These are phyloP conservation scores for Tragelaphus buxtoni DNA, from an alignment of 2,113 vertebrate genomes.

Conservation along the genomic window DNA sequence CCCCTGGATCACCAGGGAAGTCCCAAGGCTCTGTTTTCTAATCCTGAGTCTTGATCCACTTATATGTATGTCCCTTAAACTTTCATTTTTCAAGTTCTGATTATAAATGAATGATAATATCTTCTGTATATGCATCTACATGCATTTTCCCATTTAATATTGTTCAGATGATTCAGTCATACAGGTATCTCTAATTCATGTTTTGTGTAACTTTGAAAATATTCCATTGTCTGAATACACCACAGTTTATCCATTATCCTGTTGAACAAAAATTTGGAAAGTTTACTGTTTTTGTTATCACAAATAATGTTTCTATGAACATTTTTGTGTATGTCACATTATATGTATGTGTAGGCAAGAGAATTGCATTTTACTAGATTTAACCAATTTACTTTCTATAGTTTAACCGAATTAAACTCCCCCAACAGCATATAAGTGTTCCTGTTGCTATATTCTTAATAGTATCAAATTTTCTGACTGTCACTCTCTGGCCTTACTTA, in stretches of 20 bases:
- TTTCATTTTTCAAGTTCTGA: not conserved
- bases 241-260: not conserved
- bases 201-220: not conserved
- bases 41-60: not conserved
- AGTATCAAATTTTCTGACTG: not conserved
- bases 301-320: not conserved
- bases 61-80: not conserved
- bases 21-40: not conserved
- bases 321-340: not conserved
- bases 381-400: not conserved
- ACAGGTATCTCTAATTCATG: not conserved
- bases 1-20: not conserved
- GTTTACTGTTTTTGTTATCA: not conserved
- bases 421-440: not conserved
- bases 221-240: not conserved
- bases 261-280: not conserved
- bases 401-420: not conserved
- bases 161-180: not conserved
- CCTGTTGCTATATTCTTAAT: not conserved
- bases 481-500: not conserved
- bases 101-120: not conserved
- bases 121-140: not conserved
- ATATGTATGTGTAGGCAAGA: not conserved
- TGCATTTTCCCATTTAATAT: not conserved
- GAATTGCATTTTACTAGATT: not conserved